Conservation (phyloP, 2,113 vertebrate species). For the Ia io region DNA sequence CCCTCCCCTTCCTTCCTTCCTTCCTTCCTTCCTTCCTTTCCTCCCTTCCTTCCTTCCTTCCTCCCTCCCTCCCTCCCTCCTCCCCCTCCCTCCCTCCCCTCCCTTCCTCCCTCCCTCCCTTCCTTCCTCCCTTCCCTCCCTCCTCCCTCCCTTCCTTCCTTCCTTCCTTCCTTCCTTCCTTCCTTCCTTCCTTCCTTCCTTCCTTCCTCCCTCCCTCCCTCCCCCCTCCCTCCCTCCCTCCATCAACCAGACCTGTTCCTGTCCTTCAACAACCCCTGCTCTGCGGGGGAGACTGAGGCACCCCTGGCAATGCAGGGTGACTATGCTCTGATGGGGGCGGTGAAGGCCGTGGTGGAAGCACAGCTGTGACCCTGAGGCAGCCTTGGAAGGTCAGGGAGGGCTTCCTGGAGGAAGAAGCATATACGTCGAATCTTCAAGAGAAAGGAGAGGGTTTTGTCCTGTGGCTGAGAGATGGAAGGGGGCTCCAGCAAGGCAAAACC, state of each 20-base stretch:
- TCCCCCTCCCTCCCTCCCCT: too few relatives aligned
- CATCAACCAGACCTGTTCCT: not conserved
- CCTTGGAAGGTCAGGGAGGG: not conserved
- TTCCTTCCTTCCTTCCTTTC: too few relatives aligned
- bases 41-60: too few relatives aligned
- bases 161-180: too few relatives aligned
- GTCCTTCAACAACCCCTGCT: not conserved
- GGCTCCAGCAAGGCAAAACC: not conserved
- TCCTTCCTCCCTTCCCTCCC: too few relatives aligned
- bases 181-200: not conserved
- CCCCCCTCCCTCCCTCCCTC: too few relatives aligned
- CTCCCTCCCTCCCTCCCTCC: too few relatives aligned
- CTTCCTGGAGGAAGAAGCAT: not conserved
- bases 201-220: not conserved
- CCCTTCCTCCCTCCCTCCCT: too few relatives aligned
- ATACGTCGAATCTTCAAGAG: not conserved
- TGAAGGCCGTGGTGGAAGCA: rapidly evolving
- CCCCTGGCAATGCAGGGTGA: not conserved
- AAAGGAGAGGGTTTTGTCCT: not conserved
- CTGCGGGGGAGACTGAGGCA: rapidly evolving
- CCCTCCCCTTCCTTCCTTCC: too few relatives aligned
- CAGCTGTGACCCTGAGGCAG: not conserved
- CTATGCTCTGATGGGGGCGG: not conserved
- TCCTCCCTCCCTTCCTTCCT: not conserved
- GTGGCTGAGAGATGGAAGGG: not conserved